phyloP scores from a whole-genome alignment of 2,888 invertebrate species.

The Hipparchia semele region DNA sequence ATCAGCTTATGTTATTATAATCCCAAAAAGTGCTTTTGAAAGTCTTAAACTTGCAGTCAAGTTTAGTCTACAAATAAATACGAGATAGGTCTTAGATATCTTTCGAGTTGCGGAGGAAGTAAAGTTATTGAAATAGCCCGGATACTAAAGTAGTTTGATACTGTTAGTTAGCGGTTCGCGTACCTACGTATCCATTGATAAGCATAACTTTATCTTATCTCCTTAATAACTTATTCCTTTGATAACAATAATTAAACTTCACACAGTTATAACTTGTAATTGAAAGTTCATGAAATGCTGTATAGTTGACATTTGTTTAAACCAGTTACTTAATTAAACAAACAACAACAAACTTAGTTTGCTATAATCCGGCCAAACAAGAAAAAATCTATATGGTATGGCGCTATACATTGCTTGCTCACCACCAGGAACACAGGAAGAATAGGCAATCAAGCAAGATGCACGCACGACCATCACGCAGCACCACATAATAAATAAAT shows the following conservation, averaged over 20 bases:
- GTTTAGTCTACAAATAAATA: background rate
- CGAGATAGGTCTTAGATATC: background rate
- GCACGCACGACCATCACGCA: too few species aligned
- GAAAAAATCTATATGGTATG: too few species aligned
- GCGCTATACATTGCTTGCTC: too few species aligned
- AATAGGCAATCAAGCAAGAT: too few species aligned
- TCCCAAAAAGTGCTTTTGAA: background rate
- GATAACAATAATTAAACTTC: background rate
- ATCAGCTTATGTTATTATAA: background rate
- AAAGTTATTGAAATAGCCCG: background rate
- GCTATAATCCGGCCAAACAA: too few species aligned
- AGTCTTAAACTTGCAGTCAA: background rate
- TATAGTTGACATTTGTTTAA: too few species aligned
- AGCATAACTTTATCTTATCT: conserved; percentile 10
- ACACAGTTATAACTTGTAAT: background rate
- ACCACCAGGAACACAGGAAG: too few species aligned
- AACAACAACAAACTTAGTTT: too few species aligned
- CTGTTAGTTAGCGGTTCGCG: background rate
- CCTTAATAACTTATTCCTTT: background rate
- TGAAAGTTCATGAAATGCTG: too few species aligned
- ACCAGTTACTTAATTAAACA: too few species aligned
- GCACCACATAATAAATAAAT: too few species aligned
- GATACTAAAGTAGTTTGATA: conserved; percentile 6
- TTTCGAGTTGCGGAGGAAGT: background rate
- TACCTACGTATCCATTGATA: conserved; percentile 1